These are phyloP conservation scores for Brachionus rubens DNA, from an alignment of 1,140 invertebrate species.

Conservation along the genomic window DNA sequence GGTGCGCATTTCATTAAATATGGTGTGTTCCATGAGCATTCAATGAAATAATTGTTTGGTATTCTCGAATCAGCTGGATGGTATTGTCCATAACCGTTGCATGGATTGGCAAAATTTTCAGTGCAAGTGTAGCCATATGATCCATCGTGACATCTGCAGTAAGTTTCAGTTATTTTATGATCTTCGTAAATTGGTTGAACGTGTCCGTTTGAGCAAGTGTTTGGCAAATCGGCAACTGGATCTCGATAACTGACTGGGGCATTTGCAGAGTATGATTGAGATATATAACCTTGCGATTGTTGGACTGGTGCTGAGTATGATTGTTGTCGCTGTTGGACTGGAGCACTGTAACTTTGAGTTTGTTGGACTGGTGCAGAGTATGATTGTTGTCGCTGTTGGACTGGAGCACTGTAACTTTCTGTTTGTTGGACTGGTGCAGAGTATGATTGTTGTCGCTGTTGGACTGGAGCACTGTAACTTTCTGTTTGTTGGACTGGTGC, in stretches of 20 bases:
- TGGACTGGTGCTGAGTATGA: no score
- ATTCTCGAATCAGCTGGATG: background rate
- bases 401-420: no score
- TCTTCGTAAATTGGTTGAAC: conserved; percentile 40
- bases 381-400: no score
- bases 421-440: no score
- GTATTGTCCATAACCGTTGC: background rate
- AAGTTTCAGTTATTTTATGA: conserved; percentile 36
- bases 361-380: no score
- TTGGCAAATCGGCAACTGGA: background rate
- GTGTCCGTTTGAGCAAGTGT: conserved; percentile 14
- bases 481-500: no score
- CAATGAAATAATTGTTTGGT: conserved; percentile 41
- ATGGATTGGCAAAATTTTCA: conserved; percentile 18
- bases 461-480: no score
- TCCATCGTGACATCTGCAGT: conserved; percentile 26
- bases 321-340: no score
- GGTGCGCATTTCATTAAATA: conserved; percentile 41
- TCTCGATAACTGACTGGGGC: background rate
- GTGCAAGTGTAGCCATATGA: background rate
- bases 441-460: no score
- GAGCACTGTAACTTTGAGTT: no score
- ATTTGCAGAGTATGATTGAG: no score
- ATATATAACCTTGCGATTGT: no score
- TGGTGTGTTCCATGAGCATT: conserved; percentile 26